Evolutionary conservation across 2,888 invertebrate species (phyloP), one percentile per base, ranked within the genome.

Genomic region (Drosophila testacea): DNA sequence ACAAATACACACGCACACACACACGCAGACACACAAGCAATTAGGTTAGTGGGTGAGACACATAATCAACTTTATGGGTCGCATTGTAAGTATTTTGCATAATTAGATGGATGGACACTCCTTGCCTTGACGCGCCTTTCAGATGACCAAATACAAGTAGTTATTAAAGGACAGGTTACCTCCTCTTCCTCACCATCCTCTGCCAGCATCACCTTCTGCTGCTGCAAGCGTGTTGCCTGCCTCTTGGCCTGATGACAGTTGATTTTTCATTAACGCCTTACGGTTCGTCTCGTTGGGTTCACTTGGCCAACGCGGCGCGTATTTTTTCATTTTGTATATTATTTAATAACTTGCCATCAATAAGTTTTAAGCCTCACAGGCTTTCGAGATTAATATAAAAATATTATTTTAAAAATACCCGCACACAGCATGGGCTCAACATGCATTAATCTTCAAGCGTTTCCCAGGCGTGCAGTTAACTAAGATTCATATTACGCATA

Each of bases 41-140:
- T 89, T 86, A 68, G 86, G 86, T 86, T 86, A 86, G 88, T 86
- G 86, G 89, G 89, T 85, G 83, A 86, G 80, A 78, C 78, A 80
- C 73, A 84, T 89, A 89, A 88, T 86, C 88, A 82, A 84, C 76
- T 84, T 57, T 82, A 89, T 89, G 81, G 82, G 79, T 83, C 78
- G 81, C 68, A 70, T 70, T 85, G 57, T 36, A 50, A 57, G 73
- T 56, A 69, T 72, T 73, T 76, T 79, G 65, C 83, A 81, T 85
- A 86, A 86, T 88, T 88, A 83, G 83, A 86, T 74, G 52, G 62
- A 71, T 79, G 76, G 77, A 55, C 60, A 54, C 50, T 59, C 28
- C 44, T 50, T 36, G 79, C 74, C 75, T 83, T 69, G 84, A 60
- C 67, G 78, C 70, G 70, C 54, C 73, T 65, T 36, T 39, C 44